Evolutionary conservation across 2,113 vertebrate species (phyloP), one percentile per base, ranked within the genome.

Genomic region (Tupaia chinensis): DNA sequence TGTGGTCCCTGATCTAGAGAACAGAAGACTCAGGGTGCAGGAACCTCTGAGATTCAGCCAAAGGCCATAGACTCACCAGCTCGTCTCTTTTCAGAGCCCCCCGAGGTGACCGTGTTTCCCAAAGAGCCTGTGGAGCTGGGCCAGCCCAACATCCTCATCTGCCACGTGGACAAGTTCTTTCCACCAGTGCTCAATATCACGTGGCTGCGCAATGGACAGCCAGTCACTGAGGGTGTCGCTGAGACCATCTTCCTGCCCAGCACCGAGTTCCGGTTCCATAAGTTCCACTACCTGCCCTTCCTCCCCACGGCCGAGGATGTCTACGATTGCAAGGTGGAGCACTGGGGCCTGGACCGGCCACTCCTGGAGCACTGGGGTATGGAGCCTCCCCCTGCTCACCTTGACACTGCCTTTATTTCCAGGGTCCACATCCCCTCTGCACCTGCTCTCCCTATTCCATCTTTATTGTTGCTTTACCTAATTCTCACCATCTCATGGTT

Each of bases 401-500:
- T 22, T 58, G 25, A 23, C 32, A n/a, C 58, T 23, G 14, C 15
- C 44, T 44, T 5, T 15, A 73, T 92, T 96, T 99, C 99, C 97
- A 94, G 97, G 99, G 17, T 98, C 98, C 27, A 98, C 98, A 98
- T 0, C 98, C 97, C 63, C 44, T 99, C 93, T 20, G 76, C 16
- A 22, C 12, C 58, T 34, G 1, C 27, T 12, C 56, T 16, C 63
- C 63, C 54, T 60, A 53, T 69, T 11, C 34, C 3, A 44, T 44
- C 44, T 44, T 44, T 44, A 44, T 44, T 5, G 44, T 44, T 5
- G 5, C 44, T 44, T 44, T 44, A 44, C 44, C 44, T 44, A 44
- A 44, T 3, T 44, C 44, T 44, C 44, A 44, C 44, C 44, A 44
- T 44, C 44, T 44, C 44, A 44, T 44, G 44, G 44, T 44, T 44